Evolutionary conservation across 2,113 vertebrate genomes (phyloP).

Genomic region (Sturnus vulgaris): DNA sequence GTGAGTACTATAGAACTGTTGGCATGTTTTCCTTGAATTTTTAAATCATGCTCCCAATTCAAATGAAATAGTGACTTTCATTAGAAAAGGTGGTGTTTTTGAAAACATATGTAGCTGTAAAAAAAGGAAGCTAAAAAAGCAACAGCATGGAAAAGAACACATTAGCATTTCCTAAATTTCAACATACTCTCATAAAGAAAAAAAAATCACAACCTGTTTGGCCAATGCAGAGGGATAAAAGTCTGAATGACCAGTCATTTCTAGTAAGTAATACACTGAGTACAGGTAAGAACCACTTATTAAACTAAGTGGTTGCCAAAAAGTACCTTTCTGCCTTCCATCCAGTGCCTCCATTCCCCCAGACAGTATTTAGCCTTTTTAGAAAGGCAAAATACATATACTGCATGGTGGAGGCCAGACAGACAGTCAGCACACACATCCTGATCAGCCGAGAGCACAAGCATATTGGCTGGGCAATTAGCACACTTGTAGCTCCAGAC

Average conservation of each 20-base stretch:
- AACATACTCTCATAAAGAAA: not conserved
- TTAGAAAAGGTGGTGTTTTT: not conserved
- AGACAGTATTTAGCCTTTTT: not conserved
- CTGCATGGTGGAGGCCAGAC: not conserved
- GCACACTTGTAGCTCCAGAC: constrained; percentile 9
- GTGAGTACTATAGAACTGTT: not conserved
- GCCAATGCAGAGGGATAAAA: not conserved
- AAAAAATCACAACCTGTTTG: not conserved
- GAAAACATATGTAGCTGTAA: not conserved
- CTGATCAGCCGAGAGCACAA: not conserved
- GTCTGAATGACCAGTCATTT: not conserved
- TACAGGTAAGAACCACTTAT: not conserved
- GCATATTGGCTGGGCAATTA: not conserved
- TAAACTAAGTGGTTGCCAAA: not conserved
- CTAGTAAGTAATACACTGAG: not conserved
- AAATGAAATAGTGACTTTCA: not conserved
- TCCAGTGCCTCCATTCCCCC: not conserved
- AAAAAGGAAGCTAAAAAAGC: not conserved
- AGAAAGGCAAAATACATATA: not conserved
- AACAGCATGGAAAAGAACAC: not conserved
- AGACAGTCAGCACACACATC: constrained; percentile 39
- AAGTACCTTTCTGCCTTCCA: not conserved
- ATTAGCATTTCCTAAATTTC: not conserved
- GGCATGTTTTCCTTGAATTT: not conserved
- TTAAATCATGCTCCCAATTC: not conserved